Percentiles rank a stretch among this genome's conserved stretches.
These are phyloP conservation scores for Tetrapedia diversipes DNA, from an alignment of 2,888 invertebrate species.

Conservation along the genomic window DNA sequence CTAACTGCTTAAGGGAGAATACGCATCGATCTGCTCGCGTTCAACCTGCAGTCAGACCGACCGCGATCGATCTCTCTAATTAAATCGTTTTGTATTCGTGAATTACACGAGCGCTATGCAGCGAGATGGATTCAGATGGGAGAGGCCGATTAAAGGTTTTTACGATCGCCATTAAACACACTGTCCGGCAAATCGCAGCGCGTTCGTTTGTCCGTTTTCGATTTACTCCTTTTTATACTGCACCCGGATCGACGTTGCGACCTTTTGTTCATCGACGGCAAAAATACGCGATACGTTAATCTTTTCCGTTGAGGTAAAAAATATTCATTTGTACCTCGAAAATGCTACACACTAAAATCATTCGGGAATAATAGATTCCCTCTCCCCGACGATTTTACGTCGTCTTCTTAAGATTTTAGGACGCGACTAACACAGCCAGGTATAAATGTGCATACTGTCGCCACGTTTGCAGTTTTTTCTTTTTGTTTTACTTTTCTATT, in stretches of 20 bases:
- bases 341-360: too few species aligned
- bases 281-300: slow-evolving; percentile 11
- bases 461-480: too few species aligned
- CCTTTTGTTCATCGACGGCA: background rate
- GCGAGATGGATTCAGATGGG: slow-evolving; percentile 38
- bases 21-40: background rate
- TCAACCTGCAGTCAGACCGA: background rate
- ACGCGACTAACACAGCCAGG: too few species aligned
- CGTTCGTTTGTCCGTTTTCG: slow-evolving; percentile 9
- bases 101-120: slow-evolving; percentile 41
- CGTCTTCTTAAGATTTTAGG: too few species aligned
- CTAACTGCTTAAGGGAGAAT: slow-evolving; percentile 8
- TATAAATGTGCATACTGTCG: too few species aligned
- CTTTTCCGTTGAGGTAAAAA: too few species aligned
- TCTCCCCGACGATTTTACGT: too few species aligned
- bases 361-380: too few species aligned
- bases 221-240: background rate
- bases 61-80: slow-evolving; percentile 61
- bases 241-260: background rate
- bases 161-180: slow-evolving; percentile 54
- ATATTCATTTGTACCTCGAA: too few species aligned
- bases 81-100: slow-evolving; percentile 61
- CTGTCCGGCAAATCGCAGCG: slow-evolving; percentile 9
- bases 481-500: too few species aligned
- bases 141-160: slow-evolving; percentile 48